Evolutionary conservation across 2,797 vertebrate species (phyloP), one percentile per base, ranked within the genome.

Genomic region (Brachymystax lenok): DNA sequence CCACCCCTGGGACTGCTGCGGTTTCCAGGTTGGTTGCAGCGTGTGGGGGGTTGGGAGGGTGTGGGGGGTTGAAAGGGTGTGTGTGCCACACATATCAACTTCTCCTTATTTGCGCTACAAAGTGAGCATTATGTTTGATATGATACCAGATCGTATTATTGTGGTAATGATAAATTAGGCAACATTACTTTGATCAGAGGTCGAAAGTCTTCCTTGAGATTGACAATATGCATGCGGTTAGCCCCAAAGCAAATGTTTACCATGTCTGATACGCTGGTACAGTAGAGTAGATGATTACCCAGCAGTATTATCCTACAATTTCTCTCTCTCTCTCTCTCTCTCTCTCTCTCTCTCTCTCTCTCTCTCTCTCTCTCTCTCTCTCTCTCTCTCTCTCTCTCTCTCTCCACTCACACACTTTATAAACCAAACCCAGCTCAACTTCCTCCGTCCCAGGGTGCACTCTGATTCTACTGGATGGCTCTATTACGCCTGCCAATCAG

Each of bases 401-500:
- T n/a, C n/a, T n/a, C n/a, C n/a, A n/a, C n/a, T 13, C 3, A 28
- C 10, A 40, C 35, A 35, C 33, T 5, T 8, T 46, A 10, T 46
- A 16, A 5, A 71, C 70, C 76, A 71, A 81, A 77, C 78, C 63
- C 84, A 3, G 14, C 12, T 46, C 12, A 46, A 79, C 52, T 40
- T 17, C 27, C 82, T 64, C 67, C 68, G 61, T 89, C 85, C 80
- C 85, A 83, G 51, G 87, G 82, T 86, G 84, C 78, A 79, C 76
- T 86, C 80, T 80, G 84, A 83, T 83, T 88, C 77, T 79, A 81
- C 75, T 78, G 82, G 88, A 84, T 80, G 28, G 75, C 87, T 91
- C 86, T 86, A 90, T 91, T 92, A 86, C 84, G 82, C 78, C 87
- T 87, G 87, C 82, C 88, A 89, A 81, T 90, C 88, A 89, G 80